Conservation (phyloP, 2,113 vertebrate species). For the Regulus satrapa region DNA sequence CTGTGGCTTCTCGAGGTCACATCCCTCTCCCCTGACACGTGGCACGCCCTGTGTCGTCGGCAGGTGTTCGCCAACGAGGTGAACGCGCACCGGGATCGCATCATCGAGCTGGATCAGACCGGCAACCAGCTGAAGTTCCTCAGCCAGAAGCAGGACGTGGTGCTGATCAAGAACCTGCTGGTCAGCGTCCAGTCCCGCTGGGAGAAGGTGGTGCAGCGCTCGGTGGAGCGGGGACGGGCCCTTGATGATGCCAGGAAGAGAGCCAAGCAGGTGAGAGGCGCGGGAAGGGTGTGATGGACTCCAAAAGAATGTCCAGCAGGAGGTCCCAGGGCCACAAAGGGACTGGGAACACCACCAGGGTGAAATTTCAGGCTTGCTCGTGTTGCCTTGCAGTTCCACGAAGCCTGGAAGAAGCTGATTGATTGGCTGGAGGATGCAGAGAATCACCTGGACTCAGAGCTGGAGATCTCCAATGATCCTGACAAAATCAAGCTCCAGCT, state of each 20-base stretch:
- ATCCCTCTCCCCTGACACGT: fast-evolving
- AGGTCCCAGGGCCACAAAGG: not conserved
- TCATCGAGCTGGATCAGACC: slow-evolving; percentile 92
- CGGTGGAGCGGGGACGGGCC: slow-evolving; percentile 89
- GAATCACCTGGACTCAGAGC: slow-evolving; percentile 89
- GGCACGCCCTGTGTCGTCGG: not conserved
- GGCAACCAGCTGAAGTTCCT: slow-evolving; percentile 96
- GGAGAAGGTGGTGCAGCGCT: slow-evolving; percentile 98
- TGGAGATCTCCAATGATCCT: slow-evolving; percentile 98
- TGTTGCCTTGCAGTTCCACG: slow-evolving; percentile 84
- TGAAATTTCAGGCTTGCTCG: not conserved
- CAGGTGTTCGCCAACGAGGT: slow-evolving; percentile 98
- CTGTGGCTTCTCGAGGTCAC: fast-evolving
- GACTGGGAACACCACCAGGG: not conserved
- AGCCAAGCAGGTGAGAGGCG: slow-evolving; percentile 89
- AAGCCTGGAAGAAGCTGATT: slow-evolving; percentile 95
- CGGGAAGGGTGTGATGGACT: fast-evolving
- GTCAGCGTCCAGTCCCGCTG: slow-evolving; percentile 96
- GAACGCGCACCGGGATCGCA: slow-evolving; percentile 92
- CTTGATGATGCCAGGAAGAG: slow-evolving; percentile 94
- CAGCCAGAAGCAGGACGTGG: slow-evolving; percentile 97
- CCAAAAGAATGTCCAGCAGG: fast-evolving
- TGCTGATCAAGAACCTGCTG: slow-evolving; percentile 96
- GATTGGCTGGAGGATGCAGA: slow-evolving; percentile 98
- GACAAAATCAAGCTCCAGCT: slow-evolving; percentile 98